These are phyloP conservation scores for Danionella dracula DNA, from an alignment of 2,797 vertebrate genomes.

Conservation along the genomic window DNA sequence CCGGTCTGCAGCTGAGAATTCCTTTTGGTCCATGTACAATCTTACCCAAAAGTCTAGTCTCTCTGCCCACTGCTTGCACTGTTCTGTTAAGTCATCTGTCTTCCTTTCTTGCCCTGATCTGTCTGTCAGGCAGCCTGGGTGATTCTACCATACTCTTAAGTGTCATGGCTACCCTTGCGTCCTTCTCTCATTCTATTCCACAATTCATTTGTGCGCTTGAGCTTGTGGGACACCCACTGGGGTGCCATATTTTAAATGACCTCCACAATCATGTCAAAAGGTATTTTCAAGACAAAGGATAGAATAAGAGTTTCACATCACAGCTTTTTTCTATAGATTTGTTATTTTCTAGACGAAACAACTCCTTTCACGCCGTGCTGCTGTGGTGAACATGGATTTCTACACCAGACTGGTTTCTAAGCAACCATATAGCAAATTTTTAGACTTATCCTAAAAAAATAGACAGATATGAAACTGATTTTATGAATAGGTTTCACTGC, in stretches of 20 bases:
- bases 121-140: slow-evolving; percentile 61
- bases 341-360: too few relatives aligned
- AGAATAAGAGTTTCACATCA: too few relatives aligned
- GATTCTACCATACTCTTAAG: slow-evolving; percentile 47
- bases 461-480: too few relatives aligned
- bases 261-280: slow-evolving; percentile 37
- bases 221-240: slow-evolving; percentile 16
- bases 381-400: too few relatives aligned
- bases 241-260: slow-evolving; percentile 35
- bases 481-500: too few relatives aligned
- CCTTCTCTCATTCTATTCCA: slow-evolving; percentile 14
- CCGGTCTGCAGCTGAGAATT: slow-evolving; percentile 62
- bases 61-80: slow-evolving; percentile 64
- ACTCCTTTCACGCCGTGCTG: too few relatives aligned
- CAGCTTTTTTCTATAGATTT: too few relatives aligned
- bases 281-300: slow-evolving; percentile 8
- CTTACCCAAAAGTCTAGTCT: slow-evolving; percentile 67
- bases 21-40: slow-evolving; percentile 57
- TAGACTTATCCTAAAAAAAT: too few relatives aligned
- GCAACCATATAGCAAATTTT: too few relatives aligned
- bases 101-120: slow-evolving; percentile 64
- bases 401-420: too few relatives aligned
- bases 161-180: slow-evolving; percentile 31
- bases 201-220: slow-evolving; percentile 34
- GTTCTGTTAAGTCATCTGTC: slow-evolving; percentile 73